Evolutionary conservation across 2,113 vertebrate species (phyloP).

Genomic region (Pipra filicauda): DNA sequence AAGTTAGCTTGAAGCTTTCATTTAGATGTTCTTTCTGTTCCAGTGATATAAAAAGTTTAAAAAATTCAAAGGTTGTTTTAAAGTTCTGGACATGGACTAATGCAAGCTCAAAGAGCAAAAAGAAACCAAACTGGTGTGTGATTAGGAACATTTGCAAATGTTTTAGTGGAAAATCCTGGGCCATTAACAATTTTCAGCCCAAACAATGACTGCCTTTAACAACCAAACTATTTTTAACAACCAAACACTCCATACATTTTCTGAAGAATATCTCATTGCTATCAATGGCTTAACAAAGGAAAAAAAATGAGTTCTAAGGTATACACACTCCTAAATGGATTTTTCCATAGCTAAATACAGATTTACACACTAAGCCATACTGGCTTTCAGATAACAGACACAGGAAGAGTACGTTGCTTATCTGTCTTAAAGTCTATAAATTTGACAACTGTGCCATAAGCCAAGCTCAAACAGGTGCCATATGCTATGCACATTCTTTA

Average conservation of each 20-base stretch:
- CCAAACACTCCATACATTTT: not conserved
- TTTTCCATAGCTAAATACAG: not conserved
- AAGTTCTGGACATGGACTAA: not conserved
- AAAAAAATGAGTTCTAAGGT: not conserved
- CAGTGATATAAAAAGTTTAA: constrained; percentile 49
- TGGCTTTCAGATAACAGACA: not conserved
- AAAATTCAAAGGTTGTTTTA: constrained; percentile 16
- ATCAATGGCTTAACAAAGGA: not conserved
- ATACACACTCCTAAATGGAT: not conserved
- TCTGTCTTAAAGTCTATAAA: not conserved
- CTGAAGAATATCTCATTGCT: not conserved
- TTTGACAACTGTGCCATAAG: not conserved
- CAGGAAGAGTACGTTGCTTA: not conserved
- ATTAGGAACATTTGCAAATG: not conserved
- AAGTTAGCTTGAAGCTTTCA: constrained; percentile 21
- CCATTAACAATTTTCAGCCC: not conserved
- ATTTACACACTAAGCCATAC: not conserved
- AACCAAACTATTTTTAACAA: not conserved
- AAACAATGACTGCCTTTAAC: not conserved
- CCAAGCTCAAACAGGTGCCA: not conserved
- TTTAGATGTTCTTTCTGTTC: constrained; percentile 30
- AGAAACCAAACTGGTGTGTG: not conserved
- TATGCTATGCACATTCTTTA: not conserved
- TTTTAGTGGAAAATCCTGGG: not conserved
- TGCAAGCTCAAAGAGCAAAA: constrained; percentile 5